Percentiles rank a stretch among this genome's conserved stretches.
Evolutionary conservation across 2,797 vertebrate species (phyloP).

Genomic region (Spinus olivaceus): DNA sequence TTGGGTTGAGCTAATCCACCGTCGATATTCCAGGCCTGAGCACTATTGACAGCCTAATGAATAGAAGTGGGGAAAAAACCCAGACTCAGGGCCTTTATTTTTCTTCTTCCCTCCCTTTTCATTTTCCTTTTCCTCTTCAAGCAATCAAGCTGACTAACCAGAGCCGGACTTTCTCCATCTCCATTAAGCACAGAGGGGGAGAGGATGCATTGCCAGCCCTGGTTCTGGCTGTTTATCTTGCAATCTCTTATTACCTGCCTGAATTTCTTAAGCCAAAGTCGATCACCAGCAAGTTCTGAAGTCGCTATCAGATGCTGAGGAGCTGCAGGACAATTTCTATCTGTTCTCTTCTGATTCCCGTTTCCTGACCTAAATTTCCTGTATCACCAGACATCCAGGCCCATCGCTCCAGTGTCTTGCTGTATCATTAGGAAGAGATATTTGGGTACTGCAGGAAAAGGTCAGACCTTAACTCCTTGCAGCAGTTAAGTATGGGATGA

Average conservation of each 20-base stretch:
- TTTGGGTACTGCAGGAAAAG: background rate
- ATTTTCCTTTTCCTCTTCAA: slow-evolving; percentile 32
- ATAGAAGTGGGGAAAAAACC: slow-evolving; percentile 54
- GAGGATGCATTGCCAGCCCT: slow-evolving; percentile 1
- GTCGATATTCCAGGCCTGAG: slow-evolving; percentile 70
- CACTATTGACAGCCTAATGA: slow-evolving; percentile 76
- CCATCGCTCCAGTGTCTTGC: background rate
- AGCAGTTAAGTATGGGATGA: background rate
- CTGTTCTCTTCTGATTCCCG: background rate
- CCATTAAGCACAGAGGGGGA: background rate
- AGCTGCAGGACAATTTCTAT: slow-evolving; percentile 7
- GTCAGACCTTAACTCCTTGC: background rate
- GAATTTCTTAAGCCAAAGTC: slow-evolving; percentile 55
- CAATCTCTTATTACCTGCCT: slow-evolving; percentile 63
- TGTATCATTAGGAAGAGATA: background rate
- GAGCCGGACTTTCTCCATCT: slow-evolving; percentile 37
- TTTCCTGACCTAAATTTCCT: slow-evolving; percentile 49
- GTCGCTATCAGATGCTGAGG: background rate
- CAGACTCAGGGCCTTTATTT: slow-evolving; percentile 26
- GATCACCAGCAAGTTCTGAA: slow-evolving; percentile 40
- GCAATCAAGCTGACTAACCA: slow-evolving; percentile 62
- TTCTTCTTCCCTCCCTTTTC: background rate
- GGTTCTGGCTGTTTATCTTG: slow-evolving; percentile 63
- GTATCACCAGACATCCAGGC: background rate
- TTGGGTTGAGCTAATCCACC: slow-evolving; percentile 69